These are phyloP conservation scores for Drosophila parabipectinata DNA, from an alignment of 1,140 invertebrate species.

Conservation along the genomic window DNA sequence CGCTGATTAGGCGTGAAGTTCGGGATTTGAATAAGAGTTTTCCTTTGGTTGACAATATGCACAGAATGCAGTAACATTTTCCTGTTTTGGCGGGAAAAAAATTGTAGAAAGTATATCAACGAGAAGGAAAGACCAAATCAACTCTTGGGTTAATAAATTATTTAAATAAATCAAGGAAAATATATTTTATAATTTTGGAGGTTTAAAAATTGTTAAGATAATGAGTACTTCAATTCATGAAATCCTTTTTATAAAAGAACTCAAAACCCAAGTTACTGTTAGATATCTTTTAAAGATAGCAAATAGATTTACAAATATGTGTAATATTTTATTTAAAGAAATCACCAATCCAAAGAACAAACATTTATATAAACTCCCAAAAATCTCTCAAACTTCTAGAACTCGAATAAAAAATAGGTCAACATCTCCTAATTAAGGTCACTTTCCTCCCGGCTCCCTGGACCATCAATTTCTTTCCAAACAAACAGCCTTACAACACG, in stretches of 20 bases:
- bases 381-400: not conserved
- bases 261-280: too few relatives aligned
- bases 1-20: slow-evolving; percentile 78
- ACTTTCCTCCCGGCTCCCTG: slow-evolving; percentile 19
- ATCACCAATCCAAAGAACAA: not conserved
- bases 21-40: slow-evolving; percentile 69
- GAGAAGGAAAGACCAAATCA: not conserved
- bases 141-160: not conserved
- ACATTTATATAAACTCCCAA: not conserved
- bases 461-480: slow-evolving; percentile 18
- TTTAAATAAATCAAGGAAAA: too few relatives aligned
- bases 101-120: not conserved
- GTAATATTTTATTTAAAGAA: too few relatives aligned
- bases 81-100: slow-evolving; percentile 63
- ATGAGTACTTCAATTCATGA: too few relatives aligned
- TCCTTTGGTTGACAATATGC: slow-evolving; percentile 29
- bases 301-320: too few relatives aligned
- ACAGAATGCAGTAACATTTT: slow-evolving; percentile 26
- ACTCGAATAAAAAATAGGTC: slow-evolving; percentile 45
- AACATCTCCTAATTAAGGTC: slow-evolving; percentile 60
- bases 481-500: slow-evolving; percentile 45
- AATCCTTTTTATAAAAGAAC: too few relatives aligned
- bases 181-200: too few relatives aligned
- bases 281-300: not conserved
- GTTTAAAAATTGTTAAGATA: too few relatives aligned